Percentiles rank a stretch among this genome's conserved stretches.
Conservation (phyloP, 2,888 invertebrate genomes). For the Stegana nigrithorax region DNA sequence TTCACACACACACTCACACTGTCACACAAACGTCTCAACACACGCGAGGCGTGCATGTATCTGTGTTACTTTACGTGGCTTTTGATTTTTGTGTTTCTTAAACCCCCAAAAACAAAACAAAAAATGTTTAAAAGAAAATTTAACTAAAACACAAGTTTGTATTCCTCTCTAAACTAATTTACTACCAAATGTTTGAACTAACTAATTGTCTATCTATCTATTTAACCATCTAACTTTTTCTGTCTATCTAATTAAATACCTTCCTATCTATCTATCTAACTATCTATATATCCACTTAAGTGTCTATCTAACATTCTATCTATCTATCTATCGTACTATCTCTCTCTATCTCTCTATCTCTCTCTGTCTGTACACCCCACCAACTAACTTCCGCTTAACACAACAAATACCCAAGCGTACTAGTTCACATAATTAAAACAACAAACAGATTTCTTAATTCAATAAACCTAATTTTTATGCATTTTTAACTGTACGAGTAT, state of each 20-base stretch:
- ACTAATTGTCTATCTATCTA: not conserved
- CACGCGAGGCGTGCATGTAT: slow-evolving; percentile 20
- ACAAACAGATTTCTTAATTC: not conserved
- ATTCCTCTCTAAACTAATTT: not conserved
- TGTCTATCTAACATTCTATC: not conserved
- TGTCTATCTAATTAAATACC: not conserved
- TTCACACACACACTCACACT: slow-evolving; percentile 1
- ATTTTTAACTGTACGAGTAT: no score
- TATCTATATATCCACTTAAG: not conserved
- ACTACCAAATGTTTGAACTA: not conserved
- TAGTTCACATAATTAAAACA: not conserved
- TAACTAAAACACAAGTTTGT: not conserved
- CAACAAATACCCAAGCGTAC: not conserved
- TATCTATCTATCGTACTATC: slow-evolving; percentile 2
- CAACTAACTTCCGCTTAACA: slow-evolving; percentile 4
- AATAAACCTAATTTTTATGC: no score
- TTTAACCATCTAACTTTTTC: not conserved
- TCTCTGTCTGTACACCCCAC: not conserved
- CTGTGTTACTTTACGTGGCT: slow-evolving; percentile 14
- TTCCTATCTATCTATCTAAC: not conserved
- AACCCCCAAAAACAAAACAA: slow-evolving; percentile 6
- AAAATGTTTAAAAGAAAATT: slow-evolving; percentile 10
- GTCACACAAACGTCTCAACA: slow-evolving; percentile 7
- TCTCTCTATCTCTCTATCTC: not conserved
- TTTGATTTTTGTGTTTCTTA: slow-evolving; percentile 6